Conservation (phyloP, 2,113 vertebrate species). For the Manacus vitellinus region DNA sequence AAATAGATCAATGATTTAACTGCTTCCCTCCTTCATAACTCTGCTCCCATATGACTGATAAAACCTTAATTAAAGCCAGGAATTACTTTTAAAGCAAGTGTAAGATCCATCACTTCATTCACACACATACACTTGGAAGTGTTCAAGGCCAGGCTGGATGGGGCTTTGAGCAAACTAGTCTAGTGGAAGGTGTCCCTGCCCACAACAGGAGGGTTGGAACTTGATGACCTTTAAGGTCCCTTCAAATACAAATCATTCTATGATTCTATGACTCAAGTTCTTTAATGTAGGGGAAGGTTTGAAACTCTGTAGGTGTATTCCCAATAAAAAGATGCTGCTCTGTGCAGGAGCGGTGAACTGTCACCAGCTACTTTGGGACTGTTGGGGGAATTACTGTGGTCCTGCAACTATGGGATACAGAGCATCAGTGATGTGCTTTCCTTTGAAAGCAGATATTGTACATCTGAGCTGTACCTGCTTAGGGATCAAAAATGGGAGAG, state of each 20-base stretch:
- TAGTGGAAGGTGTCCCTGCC: neutral
- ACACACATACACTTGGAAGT: neutral
- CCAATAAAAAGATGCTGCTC: neutral
- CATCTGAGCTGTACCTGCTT: neutral
- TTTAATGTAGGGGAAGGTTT: neutral
- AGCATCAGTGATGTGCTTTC: neutral
- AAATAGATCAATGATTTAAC: neutral
- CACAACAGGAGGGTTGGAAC: neutral
- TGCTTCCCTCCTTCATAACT: neutral
- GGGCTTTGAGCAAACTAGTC: neutral
- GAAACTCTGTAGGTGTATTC: neutral
- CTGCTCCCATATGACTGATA: neutral
- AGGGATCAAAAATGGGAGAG: neutral
- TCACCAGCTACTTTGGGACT: neutral
- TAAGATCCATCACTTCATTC: neutral
- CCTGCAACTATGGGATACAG: neutral
- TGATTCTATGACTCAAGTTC: neutral
- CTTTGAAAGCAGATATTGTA: neutral
- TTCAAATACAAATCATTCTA: neutral
- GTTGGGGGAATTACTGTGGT: neutral
- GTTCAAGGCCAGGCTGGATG: neutral
- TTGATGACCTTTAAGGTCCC: neutral
- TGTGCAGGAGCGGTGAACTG: neutral
- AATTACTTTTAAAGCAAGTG: neutral
- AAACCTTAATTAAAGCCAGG: neutral